Evolutionary conservation across 2,113 vertebrate species (phyloP).

Genomic region (Lepidothrix coronata): DNA sequence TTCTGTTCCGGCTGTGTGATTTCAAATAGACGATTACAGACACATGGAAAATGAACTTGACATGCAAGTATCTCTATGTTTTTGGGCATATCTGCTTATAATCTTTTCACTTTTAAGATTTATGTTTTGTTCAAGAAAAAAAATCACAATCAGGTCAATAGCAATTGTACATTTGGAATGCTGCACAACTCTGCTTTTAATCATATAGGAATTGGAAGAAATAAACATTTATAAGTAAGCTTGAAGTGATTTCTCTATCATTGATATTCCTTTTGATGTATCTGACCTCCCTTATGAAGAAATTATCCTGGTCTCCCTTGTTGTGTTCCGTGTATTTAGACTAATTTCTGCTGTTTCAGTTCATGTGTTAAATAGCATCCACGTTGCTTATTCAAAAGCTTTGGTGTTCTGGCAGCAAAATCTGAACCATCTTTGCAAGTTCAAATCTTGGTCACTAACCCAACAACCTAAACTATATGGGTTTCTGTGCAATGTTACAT

Average conservation of each 20-base stretch:
- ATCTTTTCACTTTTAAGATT: background rate
- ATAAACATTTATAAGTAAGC: constrained; percentile 11
- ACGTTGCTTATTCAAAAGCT: background rate
- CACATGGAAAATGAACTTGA: background rate
- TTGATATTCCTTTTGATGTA: background rate
- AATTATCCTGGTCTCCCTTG: background rate
- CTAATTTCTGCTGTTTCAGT: background rate
- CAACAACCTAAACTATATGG: background rate
- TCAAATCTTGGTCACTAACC: background rate
- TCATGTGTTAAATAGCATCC: background rate
- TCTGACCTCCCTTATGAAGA: background rate
- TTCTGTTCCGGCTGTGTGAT: background rate
- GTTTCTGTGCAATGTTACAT: background rate
- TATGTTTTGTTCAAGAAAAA: background rate
- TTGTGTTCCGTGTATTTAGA: background rate
- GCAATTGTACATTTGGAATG: background rate
- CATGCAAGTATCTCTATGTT: background rate
- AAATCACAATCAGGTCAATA: background rate
- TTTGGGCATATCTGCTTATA: background rate
- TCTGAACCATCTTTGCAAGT: background rate
- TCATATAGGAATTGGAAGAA: background rate
- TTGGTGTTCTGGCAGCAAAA: background rate
- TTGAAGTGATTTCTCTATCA: background rate
- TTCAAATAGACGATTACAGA: background rate
- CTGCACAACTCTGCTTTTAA: constrained; percentile 16